phyloP scores from a whole-genome alignment of 2,113 vertebrate species.

The Polyodon spathula region DNA sequence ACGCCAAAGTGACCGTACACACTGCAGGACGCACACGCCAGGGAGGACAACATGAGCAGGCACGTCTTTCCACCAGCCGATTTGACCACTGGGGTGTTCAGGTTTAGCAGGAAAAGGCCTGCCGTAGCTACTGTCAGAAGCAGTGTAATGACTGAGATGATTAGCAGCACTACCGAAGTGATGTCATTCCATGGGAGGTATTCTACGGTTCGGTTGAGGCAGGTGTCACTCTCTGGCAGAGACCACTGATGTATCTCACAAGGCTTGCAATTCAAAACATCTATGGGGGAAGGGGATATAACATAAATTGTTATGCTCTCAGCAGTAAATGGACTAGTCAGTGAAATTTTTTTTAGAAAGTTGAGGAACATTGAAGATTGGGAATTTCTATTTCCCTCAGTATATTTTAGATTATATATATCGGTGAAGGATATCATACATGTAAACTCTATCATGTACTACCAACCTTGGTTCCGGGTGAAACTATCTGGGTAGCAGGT shows the following conservation, averaged over 20 bases:
- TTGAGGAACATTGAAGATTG: conserved; percentile 40
- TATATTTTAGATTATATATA: no score
- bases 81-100: conserved; percentile 61
- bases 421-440: no score
- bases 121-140: conserved; percentile 45
- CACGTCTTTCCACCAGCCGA: conserved; percentile 68
- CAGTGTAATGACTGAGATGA: conserved; percentile 50
- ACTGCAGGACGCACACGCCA: conserved; percentile 43
- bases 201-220: conserved; percentile 39
- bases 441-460: no score
- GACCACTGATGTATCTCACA: conserved; percentile 60
- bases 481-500: no score
- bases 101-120: conserved; percentile 48
- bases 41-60: conserved; percentile 59
- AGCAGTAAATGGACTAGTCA: neutral
- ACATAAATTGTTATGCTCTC: neutral
- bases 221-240: conserved; percentile 34
- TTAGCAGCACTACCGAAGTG: conserved; percentile 39
- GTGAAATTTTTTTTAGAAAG: no score
- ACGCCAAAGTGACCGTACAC: conserved; percentile 49
- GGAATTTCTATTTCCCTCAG: no score
- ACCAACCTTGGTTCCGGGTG: no score
- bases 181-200: conserved; percentile 45
- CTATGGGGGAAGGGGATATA: conserved; percentile 31
- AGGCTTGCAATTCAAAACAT: conserved; percentile 44